These are phyloP conservation scores for Apamea sordens DNA, from an alignment of 2,888 invertebrate species.

Conservation along the genomic window DNA sequence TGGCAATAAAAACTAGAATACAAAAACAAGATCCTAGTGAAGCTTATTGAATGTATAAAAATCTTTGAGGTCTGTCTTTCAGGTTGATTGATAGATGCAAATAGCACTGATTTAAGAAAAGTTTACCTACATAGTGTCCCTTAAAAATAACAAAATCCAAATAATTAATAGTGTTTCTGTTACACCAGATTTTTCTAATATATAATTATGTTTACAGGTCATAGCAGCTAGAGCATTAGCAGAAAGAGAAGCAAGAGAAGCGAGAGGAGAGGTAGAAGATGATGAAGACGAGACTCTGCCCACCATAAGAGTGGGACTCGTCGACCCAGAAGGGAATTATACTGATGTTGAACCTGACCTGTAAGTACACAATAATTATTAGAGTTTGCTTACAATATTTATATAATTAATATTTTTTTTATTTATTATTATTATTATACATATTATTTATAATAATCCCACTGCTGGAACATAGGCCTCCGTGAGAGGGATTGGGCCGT, in stretches of 20 bases:
- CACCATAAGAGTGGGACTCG: slow-evolving; percentile 86
- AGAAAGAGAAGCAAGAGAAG: slow-evolving; percentile 87
- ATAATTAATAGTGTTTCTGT: not conserved
- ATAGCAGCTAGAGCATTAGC: slow-evolving; percentile 88
- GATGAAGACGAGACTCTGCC: slow-evolving; percentile 87
- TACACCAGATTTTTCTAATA: not conserved
- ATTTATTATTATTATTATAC: too few relatives aligned
- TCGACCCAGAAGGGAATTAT: slow-evolving; percentile 87
- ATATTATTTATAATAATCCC: too few relatives aligned
- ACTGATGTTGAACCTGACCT: slow-evolving; percentile 87
- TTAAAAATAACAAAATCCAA: not conserved
- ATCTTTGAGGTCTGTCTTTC: too few relatives aligned
- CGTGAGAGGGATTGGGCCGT: too few relatives aligned
- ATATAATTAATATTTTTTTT: too few relatives aligned
- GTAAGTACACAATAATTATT: slow-evolving; percentile 75
- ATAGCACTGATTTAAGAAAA: not conserved
- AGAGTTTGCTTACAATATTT: not conserved
- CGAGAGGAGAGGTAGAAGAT: slow-evolving; percentile 86
- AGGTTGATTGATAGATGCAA: too few relatives aligned
- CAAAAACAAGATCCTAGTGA: too few relatives aligned
- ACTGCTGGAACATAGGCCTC: too few relatives aligned
- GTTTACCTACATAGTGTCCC: not conserved
- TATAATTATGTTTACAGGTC: slow-evolving; percentile 75
- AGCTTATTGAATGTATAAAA: too few relatives aligned
- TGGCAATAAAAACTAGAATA: too few relatives aligned